Evolutionary conservation across 2,113 vertebrate species (phyloP), one percentile per base, ranked within the genome.

Genomic region (Lipophrys pholis): DNA sequence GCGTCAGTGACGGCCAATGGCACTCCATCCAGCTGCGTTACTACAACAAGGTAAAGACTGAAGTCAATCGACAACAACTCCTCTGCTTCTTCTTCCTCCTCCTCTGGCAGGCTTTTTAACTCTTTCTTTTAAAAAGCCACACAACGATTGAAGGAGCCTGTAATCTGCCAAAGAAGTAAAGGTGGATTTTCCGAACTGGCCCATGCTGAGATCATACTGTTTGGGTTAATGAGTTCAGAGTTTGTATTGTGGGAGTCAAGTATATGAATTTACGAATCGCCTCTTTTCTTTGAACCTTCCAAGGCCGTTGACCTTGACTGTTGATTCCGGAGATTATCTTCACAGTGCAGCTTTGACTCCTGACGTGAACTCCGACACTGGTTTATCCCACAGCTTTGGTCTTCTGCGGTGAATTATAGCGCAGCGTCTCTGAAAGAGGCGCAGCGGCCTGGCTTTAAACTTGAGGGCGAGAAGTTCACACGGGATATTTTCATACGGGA

Each of bases 1-100:
- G 98, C 1, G 96, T 99, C 79, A 99, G 98, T 0, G 97, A 98
- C 0, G 96, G 97, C 48, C 96, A 94, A 62, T 99, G 98, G 98
- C 98, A 99, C 79, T 95, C 95, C 0, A 95, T 99, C 38, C 96
- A 96, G 89, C 95, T 99, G 72, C 96, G 96, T 70, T 99, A 99
- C 93, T 98, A 98, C 92, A 99, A 99, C 81, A 99, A 97, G 96
- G 98, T 99, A 95, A 93, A 86, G 16, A 79, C 56, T 5, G 7
- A 0, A 16, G 70, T 15, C 15, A 40, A 7, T 17, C 40, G 0
- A 8, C 15, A 0, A 8, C 15, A 7, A 8, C 11, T 0, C n/a
- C 17, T 64, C 10, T 3, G 35, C 21, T 54, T 42, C 45, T 1
- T n/a, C 49, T 11, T n/a, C 14, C 36, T 58, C 11, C 36, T 62